Conservation (phyloP, 2,113 vertebrate species). For the Aphelocoma coerulescens region DNA sequence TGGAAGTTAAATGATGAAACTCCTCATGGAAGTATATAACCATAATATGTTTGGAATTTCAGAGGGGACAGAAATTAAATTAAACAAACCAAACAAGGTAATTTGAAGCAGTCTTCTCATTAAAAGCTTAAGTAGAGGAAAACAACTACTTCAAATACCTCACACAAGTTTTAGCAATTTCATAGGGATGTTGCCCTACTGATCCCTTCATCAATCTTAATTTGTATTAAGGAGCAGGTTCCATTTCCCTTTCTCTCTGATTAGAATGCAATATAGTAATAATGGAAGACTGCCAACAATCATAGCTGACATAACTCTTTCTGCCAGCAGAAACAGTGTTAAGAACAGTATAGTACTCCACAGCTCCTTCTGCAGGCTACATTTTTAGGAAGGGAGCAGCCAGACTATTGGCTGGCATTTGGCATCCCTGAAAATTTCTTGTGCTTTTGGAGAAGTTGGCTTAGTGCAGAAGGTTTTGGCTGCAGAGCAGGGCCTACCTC, state of each 20-base stretch:
- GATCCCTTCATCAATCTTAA: neutral
- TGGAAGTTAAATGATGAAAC: neutral
- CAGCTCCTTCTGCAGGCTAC: neutral
- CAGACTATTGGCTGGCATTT: neutral
- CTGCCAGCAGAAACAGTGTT: neutral
- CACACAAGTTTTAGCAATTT: neutral
- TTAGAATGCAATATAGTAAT: neutral
- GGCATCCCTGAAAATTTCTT: neutral
- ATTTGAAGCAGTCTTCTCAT: neutral
- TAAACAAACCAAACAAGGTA: neutral
- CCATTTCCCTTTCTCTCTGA: neutral
- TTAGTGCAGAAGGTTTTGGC: neutral
- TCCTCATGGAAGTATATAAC: neutral
- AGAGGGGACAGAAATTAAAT: neutral
- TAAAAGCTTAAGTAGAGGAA: neutral
- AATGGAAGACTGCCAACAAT: neutral
- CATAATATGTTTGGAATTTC: neutral
- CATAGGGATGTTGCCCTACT: accelerated
- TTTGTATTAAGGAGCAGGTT: neutral
- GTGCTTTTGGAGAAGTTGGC: neutral
- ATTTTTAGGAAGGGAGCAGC: neutral
- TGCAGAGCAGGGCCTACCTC: neutral
- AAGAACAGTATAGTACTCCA: neutral
- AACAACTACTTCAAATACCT: neutral
- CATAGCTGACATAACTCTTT: neutral